phyloP scores from a whole-genome alignment of 2,797 vertebrate genomes.

The Emydoidea blandingii region DNA sequence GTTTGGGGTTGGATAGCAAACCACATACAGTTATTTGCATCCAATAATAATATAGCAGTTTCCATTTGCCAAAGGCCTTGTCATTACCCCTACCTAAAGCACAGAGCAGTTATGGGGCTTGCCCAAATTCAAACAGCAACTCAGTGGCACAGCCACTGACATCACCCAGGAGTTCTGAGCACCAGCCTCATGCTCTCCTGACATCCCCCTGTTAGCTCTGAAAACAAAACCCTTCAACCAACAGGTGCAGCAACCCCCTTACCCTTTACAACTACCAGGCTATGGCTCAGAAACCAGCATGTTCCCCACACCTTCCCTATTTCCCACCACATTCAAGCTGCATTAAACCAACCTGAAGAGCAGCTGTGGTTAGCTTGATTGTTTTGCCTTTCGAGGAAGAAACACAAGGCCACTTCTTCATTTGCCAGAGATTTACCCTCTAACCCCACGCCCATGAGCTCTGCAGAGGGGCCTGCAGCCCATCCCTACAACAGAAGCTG shows the following conservation, averaged over 20 bases:
- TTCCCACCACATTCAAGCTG: not conserved
- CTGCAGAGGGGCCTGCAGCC: not conserved
- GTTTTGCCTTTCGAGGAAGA: not conserved
- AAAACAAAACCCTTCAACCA: not conserved
- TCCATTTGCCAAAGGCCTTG: not conserved
- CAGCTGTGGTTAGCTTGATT: not conserved
- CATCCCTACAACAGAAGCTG: not conserved
- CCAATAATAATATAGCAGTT: not conserved
- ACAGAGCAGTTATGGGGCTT: not conserved
- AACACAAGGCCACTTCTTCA: not conserved
- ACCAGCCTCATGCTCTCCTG: no score
- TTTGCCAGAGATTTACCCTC: not conserved
- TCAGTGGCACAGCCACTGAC: no score
- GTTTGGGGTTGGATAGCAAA: not conserved
- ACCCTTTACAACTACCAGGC: not conserved
- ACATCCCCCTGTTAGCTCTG: no score
- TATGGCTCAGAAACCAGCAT: not conserved
- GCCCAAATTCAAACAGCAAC: not conserved
- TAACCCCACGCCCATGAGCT: fast-evolving
- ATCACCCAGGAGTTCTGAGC: no score
- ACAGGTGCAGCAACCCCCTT: not conserved
- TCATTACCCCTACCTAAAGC: not conserved
- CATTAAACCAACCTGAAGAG: not conserved
- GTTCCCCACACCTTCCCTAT: no score
- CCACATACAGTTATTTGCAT: not conserved